Percentiles rank a stretch among this genome's conserved stretches.
Conservation (phyloP, 2,888 invertebrate species). For the Tetheella fluctuosa region DNA sequence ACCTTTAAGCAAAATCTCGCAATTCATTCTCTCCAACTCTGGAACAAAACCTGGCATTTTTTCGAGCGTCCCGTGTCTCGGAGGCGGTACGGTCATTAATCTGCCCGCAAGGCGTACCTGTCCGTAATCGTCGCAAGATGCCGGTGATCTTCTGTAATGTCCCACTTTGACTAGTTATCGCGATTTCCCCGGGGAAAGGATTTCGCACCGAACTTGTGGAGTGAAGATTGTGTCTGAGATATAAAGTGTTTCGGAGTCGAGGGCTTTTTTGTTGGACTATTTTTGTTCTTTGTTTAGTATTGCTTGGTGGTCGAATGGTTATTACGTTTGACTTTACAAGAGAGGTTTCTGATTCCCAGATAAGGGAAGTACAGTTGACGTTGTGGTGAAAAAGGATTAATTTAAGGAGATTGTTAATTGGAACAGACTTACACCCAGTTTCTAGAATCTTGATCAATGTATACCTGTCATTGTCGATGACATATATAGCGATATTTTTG, state of each 20-base stretch:
- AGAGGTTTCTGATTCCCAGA: too few species aligned
- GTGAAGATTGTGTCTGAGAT: constrained; percentile 23
- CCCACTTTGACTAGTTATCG: constrained; percentile 44
- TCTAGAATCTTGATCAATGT: too few species aligned
- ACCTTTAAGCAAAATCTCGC: neutral
- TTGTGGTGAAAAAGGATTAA: too few species aligned
- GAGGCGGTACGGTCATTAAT: neutral
- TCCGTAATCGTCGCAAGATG: constrained; percentile 37
- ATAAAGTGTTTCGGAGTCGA: constrained; percentile 24
- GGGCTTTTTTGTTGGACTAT: neutral
- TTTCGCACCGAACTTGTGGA: constrained; percentile 18
- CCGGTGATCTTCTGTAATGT: constrained; percentile 19
- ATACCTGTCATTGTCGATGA: too few species aligned
- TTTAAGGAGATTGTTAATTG: too few species aligned
- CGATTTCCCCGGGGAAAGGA: constrained; percentile 36
- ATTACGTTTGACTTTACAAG: too few species aligned
- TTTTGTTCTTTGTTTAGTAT: neutral
- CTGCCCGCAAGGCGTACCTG: neutral
- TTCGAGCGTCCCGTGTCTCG: neutral
- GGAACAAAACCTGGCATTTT: neutral
- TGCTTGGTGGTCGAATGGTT: neutral
- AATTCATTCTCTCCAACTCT: neutral
- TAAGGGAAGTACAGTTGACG: too few species aligned
- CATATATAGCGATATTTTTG: too few species aligned
- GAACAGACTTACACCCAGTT: too few species aligned